phyloP scores from a whole-genome alignment of 1,140 invertebrate genomes.

The Ladona fulva region DNA sequence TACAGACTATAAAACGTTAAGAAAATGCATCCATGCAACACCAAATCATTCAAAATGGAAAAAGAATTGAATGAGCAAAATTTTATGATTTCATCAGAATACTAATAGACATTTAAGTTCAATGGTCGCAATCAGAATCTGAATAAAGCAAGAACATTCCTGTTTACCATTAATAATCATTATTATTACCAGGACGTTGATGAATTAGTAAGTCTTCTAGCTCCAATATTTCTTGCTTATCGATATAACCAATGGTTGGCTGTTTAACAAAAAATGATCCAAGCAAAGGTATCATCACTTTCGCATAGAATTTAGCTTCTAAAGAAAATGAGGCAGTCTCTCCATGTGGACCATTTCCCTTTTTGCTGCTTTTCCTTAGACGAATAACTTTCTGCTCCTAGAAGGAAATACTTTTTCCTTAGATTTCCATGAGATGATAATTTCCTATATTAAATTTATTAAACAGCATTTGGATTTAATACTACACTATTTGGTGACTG shows the following conservation, averaged over 20 bases:
- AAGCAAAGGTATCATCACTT: slow-evolving; percentile 37
- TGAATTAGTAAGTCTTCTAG: slow-evolving; percentile 28
- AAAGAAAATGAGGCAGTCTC: slow-evolving; percentile 30
- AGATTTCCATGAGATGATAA: background rate
- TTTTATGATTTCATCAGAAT: no score
- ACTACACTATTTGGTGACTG: no score
- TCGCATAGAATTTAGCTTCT: slow-evolving; percentile 36
- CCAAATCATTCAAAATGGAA: no score
- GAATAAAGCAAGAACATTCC: background rate
- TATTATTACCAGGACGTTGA: slow-evolving; percentile 31
- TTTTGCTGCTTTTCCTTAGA: slow-evolving; percentile 34
- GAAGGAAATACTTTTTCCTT: slow-evolving; percentile 23
- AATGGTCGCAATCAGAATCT: no score
- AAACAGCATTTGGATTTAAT: background rate
- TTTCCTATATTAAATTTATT: background rate
- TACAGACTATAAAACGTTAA: no score
- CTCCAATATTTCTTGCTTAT: slow-evolving; percentile 25
- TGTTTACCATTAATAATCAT: no score
- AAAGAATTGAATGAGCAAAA: no score
- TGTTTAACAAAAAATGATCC: slow-evolving; percentile 29
- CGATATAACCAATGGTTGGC: slow-evolving; percentile 26
- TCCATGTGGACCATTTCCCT: slow-evolving; percentile 25
- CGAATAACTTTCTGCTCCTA: slow-evolving; percentile 37
- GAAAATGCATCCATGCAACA: no score
- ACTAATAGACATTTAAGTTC: no score